These are phyloP conservation scores for Alentia gelatinosa DNA, from an alignment of 2,888 invertebrate species.

Conservation along the genomic window DNA sequence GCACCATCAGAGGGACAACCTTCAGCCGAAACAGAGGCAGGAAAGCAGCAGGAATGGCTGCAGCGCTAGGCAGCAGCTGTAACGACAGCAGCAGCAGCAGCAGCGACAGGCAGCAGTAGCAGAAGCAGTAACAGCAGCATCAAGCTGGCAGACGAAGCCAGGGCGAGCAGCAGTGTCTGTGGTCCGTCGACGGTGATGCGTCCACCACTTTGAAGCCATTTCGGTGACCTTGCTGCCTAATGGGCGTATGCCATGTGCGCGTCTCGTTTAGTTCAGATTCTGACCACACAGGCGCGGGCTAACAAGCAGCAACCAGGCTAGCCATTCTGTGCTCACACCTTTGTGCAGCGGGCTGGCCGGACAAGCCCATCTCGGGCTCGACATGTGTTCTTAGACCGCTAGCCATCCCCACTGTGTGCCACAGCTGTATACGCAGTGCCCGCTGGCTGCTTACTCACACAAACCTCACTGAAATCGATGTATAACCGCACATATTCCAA, in stretches of 20 bases:
- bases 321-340: neutral
- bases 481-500: neutral
- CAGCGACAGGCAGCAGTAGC: conserved; percentile 24
- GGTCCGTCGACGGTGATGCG: neutral
- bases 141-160: too few species aligned
- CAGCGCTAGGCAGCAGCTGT: neutral
- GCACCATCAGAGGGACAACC: neutral
- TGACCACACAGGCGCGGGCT: neutral
- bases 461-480: neutral
- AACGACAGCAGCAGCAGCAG: conserved; percentile 24
- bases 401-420: neutral
- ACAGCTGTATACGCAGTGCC: neutral
- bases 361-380: neutral
- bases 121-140: neutral
- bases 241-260: neutral
- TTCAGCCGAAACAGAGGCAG: neutral
- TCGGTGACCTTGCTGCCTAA: neutral
- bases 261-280: neutral
- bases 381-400: neutral
- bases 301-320: neutral
- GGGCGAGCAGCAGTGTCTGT: neutral
- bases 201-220: neutral
- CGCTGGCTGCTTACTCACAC: neutral
- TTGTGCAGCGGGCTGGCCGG: neutral
- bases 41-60: neutral